These are phyloP conservation scores for Mesodorylaimus sp. DNA, from an alignment of 2,888 invertebrate genomes.

Conservation along the genomic window DNA sequence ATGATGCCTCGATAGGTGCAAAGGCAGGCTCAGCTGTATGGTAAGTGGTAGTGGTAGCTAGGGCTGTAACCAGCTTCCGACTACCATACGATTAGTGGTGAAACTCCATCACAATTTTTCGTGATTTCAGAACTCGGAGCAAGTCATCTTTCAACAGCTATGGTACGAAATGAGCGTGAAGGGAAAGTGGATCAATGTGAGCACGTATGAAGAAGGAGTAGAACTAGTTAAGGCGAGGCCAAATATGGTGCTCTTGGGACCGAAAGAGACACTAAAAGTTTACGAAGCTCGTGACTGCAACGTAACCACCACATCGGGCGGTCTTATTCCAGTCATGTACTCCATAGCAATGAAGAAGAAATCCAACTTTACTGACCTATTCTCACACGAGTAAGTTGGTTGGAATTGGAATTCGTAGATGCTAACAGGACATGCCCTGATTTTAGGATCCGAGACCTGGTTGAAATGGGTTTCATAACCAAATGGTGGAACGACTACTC, in stretches of 20 bases:
- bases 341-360: conserved; percentile 22
- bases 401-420: no score
- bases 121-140: not conserved
- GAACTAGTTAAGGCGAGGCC: not conserved
- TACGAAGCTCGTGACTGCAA: conserved; percentile 19
- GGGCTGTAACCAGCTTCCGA: no score
- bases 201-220: not conserved
- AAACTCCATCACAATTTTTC: not conserved
- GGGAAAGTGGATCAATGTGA: not conserved
- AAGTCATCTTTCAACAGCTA: not conserved
- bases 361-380: not conserved
- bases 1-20: no score
- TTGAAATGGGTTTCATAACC: conserved; percentile 20
- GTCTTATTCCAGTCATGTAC: conserved; percentile 21
- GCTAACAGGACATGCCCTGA: not conserved
- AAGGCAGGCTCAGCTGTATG: no score
- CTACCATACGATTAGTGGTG: not conserved
- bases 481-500: conserved; percentile 23
- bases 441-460: conserved; percentile 20
- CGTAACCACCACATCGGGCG: conserved; percentile 20
- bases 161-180: not conserved
- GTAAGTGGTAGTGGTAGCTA: no score
- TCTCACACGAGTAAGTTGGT: not conserved
- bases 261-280: conserved; percentile 19
- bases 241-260: conserved; percentile 17